Conservation (phyloP, 2,888 invertebrate species). For the Acanthosepion pharaonis region DNA sequence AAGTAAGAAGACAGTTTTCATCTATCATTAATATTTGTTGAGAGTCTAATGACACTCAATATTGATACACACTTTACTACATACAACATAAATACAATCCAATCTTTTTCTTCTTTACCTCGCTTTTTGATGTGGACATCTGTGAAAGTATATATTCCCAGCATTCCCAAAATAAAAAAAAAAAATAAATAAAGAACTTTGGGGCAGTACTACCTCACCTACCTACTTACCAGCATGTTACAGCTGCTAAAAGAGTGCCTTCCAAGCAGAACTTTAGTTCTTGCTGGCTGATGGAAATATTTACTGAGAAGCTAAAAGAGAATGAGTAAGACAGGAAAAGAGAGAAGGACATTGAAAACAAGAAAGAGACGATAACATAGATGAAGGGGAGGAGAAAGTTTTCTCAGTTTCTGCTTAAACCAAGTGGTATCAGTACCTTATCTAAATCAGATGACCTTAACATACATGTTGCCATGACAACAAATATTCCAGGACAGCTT, state of each 20-base stretch:
- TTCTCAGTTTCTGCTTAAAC: neutral
- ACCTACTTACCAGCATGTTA: slow-evolving; percentile 9
- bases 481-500: neutral
- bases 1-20: neutral
- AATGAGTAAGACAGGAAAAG: neutral
- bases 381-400: neutral
- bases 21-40: neutral
- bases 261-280: slow-evolving; percentile 33
- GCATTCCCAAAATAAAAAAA: neutral
- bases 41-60: neutral
- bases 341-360: neutral
- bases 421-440: neutral
- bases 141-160: neutral
- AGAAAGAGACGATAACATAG: neutral
- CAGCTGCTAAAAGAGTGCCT: neutral
- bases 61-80: neutral
- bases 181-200: neutral
- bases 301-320: neutral
- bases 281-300: neutral
- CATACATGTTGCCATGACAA: neutral
- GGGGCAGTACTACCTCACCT: neutral
- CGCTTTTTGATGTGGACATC: neutral
- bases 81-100: neutral
- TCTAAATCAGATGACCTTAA: slow-evolving; percentile 33
- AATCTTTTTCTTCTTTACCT: neutral